Percentiles rank a stretch among this genome's conserved stretches.
phyloP scores from a whole-genome alignment of 1,140 invertebrate genomes.

The Hirudo medicinalis region DNA sequence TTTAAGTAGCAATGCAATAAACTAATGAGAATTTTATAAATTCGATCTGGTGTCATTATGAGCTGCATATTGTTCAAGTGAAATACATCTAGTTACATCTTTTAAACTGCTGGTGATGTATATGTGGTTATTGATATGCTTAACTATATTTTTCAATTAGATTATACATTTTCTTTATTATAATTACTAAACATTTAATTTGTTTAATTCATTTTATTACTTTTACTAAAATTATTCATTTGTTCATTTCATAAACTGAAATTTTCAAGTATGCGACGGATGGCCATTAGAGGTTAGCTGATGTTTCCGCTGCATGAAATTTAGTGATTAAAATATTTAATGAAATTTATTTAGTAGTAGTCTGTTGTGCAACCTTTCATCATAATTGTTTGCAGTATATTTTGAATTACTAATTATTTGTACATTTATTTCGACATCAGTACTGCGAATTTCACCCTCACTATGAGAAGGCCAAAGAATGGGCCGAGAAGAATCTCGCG shows the following conservation, averaged over 20 bases:
- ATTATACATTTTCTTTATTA: constrained; percentile 20
- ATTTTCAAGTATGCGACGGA: constrained; percentile 18
- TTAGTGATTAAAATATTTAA: neutral
- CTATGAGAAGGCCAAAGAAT: constrained; percentile 90
- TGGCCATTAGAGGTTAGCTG: constrained; percentile 22
- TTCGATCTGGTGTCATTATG: constrained; percentile 8
- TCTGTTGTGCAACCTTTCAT: constrained; percentile 9
- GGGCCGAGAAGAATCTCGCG: constrained; percentile 86
- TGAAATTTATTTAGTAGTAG: neutral
- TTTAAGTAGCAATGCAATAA: neutral
- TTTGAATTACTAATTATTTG: constrained; percentile 3
- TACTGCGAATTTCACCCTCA: constrained; percentile 97
- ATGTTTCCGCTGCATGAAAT: neutral
- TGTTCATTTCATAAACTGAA: neutral
- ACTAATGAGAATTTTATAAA: neutral
- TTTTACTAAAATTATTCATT: neutral
- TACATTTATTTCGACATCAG: constrained; percentile 44
- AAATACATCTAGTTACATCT: constrained; percentile 47
- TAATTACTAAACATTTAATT: constrained; percentile 17
- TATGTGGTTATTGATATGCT: constrained; percentile 66
- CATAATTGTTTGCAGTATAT: constrained; percentile 20
- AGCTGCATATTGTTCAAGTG: constrained; percentile 23
- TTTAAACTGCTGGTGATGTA: constrained; percentile 28
- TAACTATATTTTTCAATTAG: constrained; percentile 13
- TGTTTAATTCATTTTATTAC: constrained; percentile 1